Evolutionary conservation across 2,888 invertebrate species (phyloP), one percentile per base, ranked within the genome.

Genomic region (Plebejus anna): DNA sequence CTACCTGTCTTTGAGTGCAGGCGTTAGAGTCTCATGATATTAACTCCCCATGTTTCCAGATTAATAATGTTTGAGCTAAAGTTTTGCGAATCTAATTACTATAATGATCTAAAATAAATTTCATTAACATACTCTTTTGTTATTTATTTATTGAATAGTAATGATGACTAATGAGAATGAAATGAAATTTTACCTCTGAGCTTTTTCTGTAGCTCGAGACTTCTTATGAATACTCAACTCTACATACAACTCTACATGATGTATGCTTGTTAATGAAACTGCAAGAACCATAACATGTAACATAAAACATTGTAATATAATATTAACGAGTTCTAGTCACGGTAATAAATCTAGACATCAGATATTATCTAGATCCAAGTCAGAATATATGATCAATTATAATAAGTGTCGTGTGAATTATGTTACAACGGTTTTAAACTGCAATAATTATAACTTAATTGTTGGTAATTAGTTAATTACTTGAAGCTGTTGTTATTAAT

Each of bases 331-430:
- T 66, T 66, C 4, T 22, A 7, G 66, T 36, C 66, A 66, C 66
- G 66, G 66, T 66, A 66, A 66, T 66, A 36, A 66, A 66, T 66
- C 66, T 66, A 66, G 66, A 66, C 32, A 4, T 32, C 66, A 66
- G 66, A 66, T 36, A 66, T 66, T 66, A 66, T 66, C 66, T 13
- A 66, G 13, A 66, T 66, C 66, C 66, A 66, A 59, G 32, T 36
- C 16, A 66, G 36, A 66, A 66, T 36, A 32, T 66, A 66, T 32
- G 32, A 66, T 66, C 32, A 66, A 66, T 66, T 36, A 66, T 13
- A 66, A 32, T 66, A 66, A 66, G 32, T 66, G 66, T 66, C 66
- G 66, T 66, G 66, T 66, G 66, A 66, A 66, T 66, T 66, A 66
- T 66, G 66, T 32, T 66, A 36, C 32, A 66, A 66, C 66, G 66